These are phyloP conservation scores for Rafetus swinhoei DNA, from an alignment of 2,113 vertebrate species.

Conservation along the genomic window DNA sequence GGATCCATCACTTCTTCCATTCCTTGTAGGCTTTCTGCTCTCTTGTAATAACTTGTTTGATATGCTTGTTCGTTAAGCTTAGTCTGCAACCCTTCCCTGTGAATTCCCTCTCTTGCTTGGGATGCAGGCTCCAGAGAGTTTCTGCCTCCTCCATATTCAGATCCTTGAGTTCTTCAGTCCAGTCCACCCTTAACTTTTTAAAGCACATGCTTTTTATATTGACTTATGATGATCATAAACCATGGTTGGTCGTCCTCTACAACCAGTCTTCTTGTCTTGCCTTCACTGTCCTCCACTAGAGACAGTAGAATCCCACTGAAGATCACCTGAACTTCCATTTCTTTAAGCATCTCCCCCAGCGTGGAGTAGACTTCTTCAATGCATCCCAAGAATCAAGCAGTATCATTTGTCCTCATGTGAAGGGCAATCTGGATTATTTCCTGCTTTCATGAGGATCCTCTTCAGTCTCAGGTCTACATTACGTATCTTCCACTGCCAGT, in stretches of 20 bases:
- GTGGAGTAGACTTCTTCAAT: not conserved
- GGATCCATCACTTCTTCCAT: not conserved
- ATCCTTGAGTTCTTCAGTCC: no score
- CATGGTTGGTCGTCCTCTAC: no score
- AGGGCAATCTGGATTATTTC: not conserved
- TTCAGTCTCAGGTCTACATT: not conserved
- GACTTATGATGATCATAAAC: not conserved
- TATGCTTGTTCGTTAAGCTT: not conserved
- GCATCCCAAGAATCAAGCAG: not conserved
- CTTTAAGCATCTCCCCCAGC: not conserved
- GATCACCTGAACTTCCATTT: not conserved
- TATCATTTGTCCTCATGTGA: not conserved
- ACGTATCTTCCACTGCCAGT: not conserved
- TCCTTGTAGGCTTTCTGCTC: not conserved
- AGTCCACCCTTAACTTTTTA: no score
- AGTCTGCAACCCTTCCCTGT: not conserved
- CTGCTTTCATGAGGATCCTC: not conserved
- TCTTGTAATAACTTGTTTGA: not conserved
- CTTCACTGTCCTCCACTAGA: not conserved
- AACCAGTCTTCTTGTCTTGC: not conserved
- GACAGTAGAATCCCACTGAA: not conserved
- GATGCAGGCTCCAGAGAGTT: no score
- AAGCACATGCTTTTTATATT: no score
- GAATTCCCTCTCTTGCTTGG: no score
- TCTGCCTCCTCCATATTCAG: no score